phyloP scores from a whole-genome alignment of 1,140 invertebrate species.

The Melitaea cinxia region DNA sequence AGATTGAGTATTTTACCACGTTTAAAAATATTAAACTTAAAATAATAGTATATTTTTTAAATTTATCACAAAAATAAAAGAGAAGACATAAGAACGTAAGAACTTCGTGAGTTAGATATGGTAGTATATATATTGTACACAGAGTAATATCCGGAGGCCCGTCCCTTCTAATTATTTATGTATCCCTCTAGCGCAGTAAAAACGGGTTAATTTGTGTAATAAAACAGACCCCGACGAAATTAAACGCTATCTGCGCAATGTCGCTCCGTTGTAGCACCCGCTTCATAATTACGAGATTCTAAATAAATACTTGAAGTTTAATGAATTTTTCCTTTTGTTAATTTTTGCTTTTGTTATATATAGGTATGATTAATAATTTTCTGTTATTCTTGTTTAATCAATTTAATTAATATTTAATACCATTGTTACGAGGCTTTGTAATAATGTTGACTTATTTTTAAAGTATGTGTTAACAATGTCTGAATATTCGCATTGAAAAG shows the following conservation, averaged over 20 bases:
- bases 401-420: not conserved
- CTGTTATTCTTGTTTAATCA: not conserved
- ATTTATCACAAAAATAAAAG: not conserved
- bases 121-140: not conserved
- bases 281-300: conserved; percentile 55
- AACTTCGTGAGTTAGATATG: not conserved
- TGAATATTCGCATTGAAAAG: too few species aligned
- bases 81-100: too few species aligned
- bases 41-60: too few species aligned
- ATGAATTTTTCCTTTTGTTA: conserved; percentile 62
- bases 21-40: too few species aligned
- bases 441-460: too few species aligned
- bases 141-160: conserved; percentile 24
- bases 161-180: conserved; percentile 52
- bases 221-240: conserved; percentile 56
- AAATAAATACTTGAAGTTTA: conserved; percentile 60
- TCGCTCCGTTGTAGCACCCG: conserved; percentile 37
- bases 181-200: conserved; percentile 51
- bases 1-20: too few species aligned
- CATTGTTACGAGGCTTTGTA: too few species aligned
- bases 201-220: conserved; percentile 65
- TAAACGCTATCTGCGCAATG: conserved; percentile 57
- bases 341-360: conserved; percentile 42
- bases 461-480: too few species aligned
- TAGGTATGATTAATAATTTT: conserved; percentile 9